Percentiles rank a stretch among this genome's conserved stretches.
Evolutionary conservation across 2,797 vertebrate genomes (phyloP).

Genomic region (Rachycentron canadum): DNA sequence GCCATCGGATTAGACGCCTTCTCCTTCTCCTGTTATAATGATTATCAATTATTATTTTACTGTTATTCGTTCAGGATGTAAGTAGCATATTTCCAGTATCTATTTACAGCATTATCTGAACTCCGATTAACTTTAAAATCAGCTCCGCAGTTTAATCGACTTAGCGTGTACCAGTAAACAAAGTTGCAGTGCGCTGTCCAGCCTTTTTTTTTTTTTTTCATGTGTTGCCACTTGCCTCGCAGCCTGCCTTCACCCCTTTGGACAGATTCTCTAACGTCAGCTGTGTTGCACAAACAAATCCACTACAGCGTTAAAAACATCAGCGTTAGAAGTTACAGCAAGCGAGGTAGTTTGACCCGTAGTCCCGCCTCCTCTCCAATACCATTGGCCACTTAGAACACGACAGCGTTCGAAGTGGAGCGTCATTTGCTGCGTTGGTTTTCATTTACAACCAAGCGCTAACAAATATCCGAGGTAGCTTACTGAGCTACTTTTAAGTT

Average conservation of each 20-base stretch:
- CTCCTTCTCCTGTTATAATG: no score
- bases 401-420: not conserved
- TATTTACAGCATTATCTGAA: not conserved
- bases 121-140: conserved; percentile 8
- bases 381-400: conserved; percentile 42
- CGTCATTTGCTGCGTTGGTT: conserved; percentile 51
- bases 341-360: conserved; percentile 69
- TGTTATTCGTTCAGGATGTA: not conserved
- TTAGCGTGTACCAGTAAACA: not conserved
- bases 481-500: conserved; percentile 59
- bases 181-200: not conserved
- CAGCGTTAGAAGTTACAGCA: conserved; percentile 67
- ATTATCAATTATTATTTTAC: no score
- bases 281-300: conserved; percentile 71
- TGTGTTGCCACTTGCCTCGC: not conserved
- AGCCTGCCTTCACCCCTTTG: not conserved
- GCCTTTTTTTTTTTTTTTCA: not conserved
- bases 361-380: conserved; percentile 65
- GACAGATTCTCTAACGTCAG: conserved; percentile 21
- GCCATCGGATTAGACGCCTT: no score
- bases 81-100: not conserved
- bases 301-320: conserved; percentile 63
- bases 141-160: not conserved
- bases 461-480: conserved; percentile 51
- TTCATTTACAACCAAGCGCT: conserved; percentile 40